Base-by-base conservation (phyloP, 30 jellyfish, hydroid and myxozoan genomes). In the Hydractinia echinata region DNA sequence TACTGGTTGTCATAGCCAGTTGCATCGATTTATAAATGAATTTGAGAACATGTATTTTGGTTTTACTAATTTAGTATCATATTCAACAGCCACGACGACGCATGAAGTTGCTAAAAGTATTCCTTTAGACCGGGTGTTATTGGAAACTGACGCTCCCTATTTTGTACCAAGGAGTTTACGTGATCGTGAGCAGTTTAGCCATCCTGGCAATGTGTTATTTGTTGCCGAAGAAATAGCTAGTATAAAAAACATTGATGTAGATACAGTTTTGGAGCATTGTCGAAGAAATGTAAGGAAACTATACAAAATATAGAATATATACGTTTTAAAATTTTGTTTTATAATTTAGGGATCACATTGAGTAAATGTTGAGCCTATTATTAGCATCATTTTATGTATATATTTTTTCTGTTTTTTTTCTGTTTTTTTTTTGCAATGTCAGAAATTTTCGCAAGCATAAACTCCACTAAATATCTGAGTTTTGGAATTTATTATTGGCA, bases 61-160 rank as follows among this genome's bases (percentile, higher is more conserved):
- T 16, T 76, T 91, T 51, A 91, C 97, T 53, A 91, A 91, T 82
- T 74, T 91, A 55, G 88, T 91, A 54, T 82, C 97, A 4, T 91
- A 79, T 61, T 85, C 95, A 16, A 62, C 94, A 21, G 97, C 97
- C 52, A 85, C 87, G 73, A 84, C 85, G 49, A 90, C 85, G 39
- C 97, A 91, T 72, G 92, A 86, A 62, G 84, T 55, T 44, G 96
- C 94, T 1, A 85, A 88, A 58, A 86, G 91, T 66, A 11, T 91
- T 16, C 97, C 97, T 67, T 76, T 91, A 44, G 68, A 88, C 66
- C 77, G 94, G 66, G 79, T 91, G 13, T 62, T 91, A 44, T 79
- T 91, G 55, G 97, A 91, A 69, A 91, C 97, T 4, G 97, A 91
- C 86, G 97, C 97, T 30, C 97, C 97, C 18, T 91, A 91, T 58